Evolutionary conservation across 1,140 invertebrate species (phyloP).

Genomic region (Trypoxylus dichotomus): DNA sequence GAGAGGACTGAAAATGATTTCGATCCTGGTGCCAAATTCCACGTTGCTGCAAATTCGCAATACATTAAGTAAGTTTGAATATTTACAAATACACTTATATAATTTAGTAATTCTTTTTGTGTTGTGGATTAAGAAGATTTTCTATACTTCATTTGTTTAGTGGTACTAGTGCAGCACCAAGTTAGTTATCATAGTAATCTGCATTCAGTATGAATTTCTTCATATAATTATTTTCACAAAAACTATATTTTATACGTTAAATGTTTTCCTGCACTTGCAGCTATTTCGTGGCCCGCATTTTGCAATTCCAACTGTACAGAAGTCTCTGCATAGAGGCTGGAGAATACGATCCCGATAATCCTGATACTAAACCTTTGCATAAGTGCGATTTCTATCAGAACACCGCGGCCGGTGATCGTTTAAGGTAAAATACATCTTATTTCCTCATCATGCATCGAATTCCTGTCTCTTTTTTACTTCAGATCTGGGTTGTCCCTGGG

Average conservation of each 20-base stretch:
- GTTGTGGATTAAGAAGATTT: too few relatives aligned
- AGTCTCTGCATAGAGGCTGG: slow-evolving; percentile 61
- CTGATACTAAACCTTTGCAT: slow-evolving; percentile 53
- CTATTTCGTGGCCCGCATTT: slow-evolving; percentile 63
- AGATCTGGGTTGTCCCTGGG: neutral
- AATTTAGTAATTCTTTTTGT: neutral
- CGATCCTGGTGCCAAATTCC: slow-evolving; percentile 67
- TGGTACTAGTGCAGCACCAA: too few relatives aligned
- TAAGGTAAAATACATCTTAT: slow-evolving; percentile 32
- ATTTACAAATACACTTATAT: too few relatives aligned
- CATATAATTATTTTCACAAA: too few relatives aligned
- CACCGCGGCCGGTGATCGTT: slow-evolving; percentile 4
- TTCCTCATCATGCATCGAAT: neutral
- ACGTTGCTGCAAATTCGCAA: slow-evolving; percentile 59
- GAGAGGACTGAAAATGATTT: slow-evolving; percentile 57
- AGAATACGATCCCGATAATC: slow-evolving; percentile 56
- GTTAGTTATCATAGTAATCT: too few relatives aligned
- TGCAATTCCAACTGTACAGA: slow-evolving; percentile 69
- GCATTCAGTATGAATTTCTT: too few relatives aligned
- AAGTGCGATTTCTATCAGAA: slow-evolving; percentile 62
- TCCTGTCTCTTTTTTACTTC: neutral
- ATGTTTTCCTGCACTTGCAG: slow-evolving; percentile 57
- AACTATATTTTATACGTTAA: too few relatives aligned
- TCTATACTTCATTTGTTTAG: too few relatives aligned
- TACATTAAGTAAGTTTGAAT: slow-evolving; percentile 40